These are phyloP conservation scores for Poeciliopsis paucimaculata DNA, from an alignment of 2,797 vertebrate species.

Conservation along the genomic window DNA sequence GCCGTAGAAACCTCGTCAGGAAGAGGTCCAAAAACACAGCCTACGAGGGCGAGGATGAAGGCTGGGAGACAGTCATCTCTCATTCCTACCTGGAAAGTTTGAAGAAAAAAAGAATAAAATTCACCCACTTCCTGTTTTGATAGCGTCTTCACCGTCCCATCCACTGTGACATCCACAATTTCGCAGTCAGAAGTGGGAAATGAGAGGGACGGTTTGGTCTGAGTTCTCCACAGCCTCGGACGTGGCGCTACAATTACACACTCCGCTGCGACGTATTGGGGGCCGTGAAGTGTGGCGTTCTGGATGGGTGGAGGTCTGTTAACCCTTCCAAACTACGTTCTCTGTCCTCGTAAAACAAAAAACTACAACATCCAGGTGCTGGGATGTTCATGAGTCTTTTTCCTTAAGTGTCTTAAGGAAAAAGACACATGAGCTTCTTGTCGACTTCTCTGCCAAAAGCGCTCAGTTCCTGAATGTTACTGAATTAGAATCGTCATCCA, in stretches of 20 bases:
- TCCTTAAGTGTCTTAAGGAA: neutral
- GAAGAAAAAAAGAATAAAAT: constrained; percentile 83
- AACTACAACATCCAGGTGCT: constrained; percentile 13
- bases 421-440: neutral
- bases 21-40: constrained; percentile 34
- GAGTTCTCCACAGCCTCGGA: constrained; percentile 87
- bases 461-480: neutral
- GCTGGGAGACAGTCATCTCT: constrained; percentile 80
- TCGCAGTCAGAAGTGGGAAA: constrained; percentile 85
- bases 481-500: neutral
- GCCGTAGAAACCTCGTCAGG: constrained; percentile 17
- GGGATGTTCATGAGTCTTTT: neutral
- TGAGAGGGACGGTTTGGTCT: constrained; percentile 93
- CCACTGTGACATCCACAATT: constrained; percentile 78
- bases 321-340: constrained; percentile 78
- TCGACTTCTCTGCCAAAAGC: neutral
- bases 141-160: neutral
- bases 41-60: constrained; percentile 11
- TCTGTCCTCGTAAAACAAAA: constrained; percentile 67
- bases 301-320: constrained; percentile 72
- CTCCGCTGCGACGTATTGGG: constrained; percentile 81
- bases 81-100: constrained; percentile 81
- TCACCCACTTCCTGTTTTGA: constrained; percentile 66
- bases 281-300: constrained; percentile 76
- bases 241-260: constrained; percentile 91